Evolutionary conservation across 1,140 invertebrate species (phyloP), one percentile per base, ranked within the genome.

Genomic region (Lepidurus packardi): DNA sequence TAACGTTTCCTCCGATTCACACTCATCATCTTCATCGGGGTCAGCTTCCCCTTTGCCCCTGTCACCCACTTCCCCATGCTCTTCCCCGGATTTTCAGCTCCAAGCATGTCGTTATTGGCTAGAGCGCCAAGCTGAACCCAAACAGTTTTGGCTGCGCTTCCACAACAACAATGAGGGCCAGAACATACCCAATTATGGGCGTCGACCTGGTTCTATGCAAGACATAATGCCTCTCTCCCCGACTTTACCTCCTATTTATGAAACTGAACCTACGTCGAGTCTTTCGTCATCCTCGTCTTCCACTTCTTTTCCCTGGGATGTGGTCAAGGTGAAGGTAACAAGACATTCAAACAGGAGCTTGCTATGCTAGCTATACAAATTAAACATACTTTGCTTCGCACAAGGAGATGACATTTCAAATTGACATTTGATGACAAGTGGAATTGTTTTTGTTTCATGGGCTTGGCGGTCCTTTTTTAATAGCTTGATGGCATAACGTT

Each of bases 1-100:
- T 65, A 65, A 65, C 53, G n/a, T 65, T 16, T 65, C 53, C 53
- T 65, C 53, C 53, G 53, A 65, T 65, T 65, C 53, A 7, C 53
- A 65, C 21, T 16, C 53, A 0, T 65, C 53, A 1, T 65, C 53
- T 9, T 65, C 53, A 7, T 65, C 53, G 53, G 21, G 53, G 7
- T 65, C 53, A 9, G 13, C 8, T 13, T 65, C 53, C 6, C 53
- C 53, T 65, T 65, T 65, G 53, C 53, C 53, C 53, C 13, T 65
- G 53, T 65, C 53, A 16, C 53, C 53, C 53, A 65, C 53, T 9
- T 65, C 53, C 16, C 16, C 53, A 4, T 65, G 53, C 21, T 65
- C 53, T 65, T 65, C 53, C 16, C 53, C 53, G 16, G 53, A 65
- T 7, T 65, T 65, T 21, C 53, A 65, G 3, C 53, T 65, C 16